Evolutionary conservation across 2,888 invertebrate species (phyloP), one percentile per base, ranked within the genome.

Genomic region (Papilio elwesi): DNA sequence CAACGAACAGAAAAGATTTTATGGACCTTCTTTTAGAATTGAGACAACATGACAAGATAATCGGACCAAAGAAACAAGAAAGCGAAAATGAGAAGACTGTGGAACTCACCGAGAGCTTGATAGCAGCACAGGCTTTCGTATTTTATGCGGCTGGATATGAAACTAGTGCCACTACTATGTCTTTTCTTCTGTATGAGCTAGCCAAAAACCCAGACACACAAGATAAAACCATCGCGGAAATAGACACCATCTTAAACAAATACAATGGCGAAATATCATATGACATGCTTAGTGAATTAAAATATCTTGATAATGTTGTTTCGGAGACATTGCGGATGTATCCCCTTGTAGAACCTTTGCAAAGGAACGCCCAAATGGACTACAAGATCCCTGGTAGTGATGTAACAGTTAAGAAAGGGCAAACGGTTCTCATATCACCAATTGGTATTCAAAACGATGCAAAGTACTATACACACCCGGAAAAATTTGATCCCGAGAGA

Each of bases 61-160:
- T 75, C 6, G 77, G 76, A 0, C 47, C 48, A 8, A 74, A 68
- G 4, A 80, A 77, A 38, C 76, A 74, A 72, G 74, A 76, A 7
- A 71, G 71, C 0, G 75, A 77, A 10, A 75, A 78, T 0, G 67
- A 76, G 13, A 16, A 81, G 3, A 83, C 81, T 13, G 71, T 86
- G 38, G 83, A 85, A 74, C 75, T 89, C 12, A 84, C 85, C 3
- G 85, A 89, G 0, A 81, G 79, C 13, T 62, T 89, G 0, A 87
- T 91, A 26, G 83, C 85, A 0, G 88, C 91, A 0, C 91, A 93
- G 77, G 88, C 88, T 3, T 89, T 91, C 75, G 80, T 91, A 16
- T 92, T 94, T 76, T 92, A 90, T 72, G 80, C 83, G 1, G 94
- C 87, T 10, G 93, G 94, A 0, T 93, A 89, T 75, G 93, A 93